phyloP scores from a whole-genome alignment of 2,113 vertebrate genomes.

The Zeus faber region DNA sequence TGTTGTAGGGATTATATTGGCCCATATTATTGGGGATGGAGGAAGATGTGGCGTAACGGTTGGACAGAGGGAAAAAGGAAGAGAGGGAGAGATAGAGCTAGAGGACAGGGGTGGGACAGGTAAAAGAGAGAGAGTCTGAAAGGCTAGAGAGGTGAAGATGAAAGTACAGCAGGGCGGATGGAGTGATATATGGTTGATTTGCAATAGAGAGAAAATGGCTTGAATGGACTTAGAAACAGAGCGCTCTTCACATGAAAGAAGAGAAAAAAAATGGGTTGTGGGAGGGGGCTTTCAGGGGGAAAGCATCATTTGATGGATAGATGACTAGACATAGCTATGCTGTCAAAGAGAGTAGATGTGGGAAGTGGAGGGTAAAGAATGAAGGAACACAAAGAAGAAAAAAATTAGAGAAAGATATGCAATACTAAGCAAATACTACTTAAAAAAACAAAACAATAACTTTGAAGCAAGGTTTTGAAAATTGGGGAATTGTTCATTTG shows the following conservation, averaged over 20 bases:
- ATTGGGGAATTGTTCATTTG: constrained; percentile 2
- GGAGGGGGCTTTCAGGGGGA: constrained; percentile 23
- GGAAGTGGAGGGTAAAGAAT: constrained; percentile 50
- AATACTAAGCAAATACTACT: constrained; percentile 6
- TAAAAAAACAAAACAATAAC: constrained; percentile 4
- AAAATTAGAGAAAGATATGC: constrained; percentile 16
- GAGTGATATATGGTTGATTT: constrained; percentile 40
- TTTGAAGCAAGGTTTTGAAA: constrained; percentile 17
- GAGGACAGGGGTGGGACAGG: neutral
- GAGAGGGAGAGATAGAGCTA: neutral
- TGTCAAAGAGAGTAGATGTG: constrained; percentile 42
- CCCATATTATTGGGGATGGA: too few species aligned
- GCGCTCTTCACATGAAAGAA: constrained; percentile 24
- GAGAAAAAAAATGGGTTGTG: constrained; percentile 23
- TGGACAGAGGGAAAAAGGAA: neutral
- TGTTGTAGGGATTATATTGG: constrained; percentile 27
- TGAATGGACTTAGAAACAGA: constrained; percentile 21
- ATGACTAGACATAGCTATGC: constrained; percentile 45
- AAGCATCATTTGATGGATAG: constrained; percentile 49
- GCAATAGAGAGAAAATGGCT: constrained; percentile 1
- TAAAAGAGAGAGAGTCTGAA: constrained; percentile 6
- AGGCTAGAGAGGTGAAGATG: constrained; percentile 22
- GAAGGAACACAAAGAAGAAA: constrained; percentile 6
- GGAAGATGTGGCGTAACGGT: neutral
- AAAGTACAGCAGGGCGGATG: constrained; percentile 26